A percentile compares a stretch with the other conserved stretches of the same genome.
These are phyloP conservation scores for Xanthia togata DNA, from an alignment of 2,888 invertebrate genomes.

Conservation along the genomic window DNA sequence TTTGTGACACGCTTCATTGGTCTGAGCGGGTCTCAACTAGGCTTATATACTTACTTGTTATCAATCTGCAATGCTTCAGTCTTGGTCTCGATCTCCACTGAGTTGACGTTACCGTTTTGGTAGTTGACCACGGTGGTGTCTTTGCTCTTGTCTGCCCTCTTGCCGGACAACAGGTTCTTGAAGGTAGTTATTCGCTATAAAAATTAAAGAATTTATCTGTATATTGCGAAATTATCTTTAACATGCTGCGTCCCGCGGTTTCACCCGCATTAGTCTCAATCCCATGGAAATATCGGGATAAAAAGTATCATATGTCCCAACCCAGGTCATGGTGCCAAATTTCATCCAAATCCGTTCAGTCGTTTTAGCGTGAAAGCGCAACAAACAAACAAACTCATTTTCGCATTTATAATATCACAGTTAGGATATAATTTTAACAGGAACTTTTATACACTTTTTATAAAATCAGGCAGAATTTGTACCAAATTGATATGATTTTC, in stretches of 20 bases:
- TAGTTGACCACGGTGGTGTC: constrained; percentile 84
- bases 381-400: no score
- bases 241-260: no score
- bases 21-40: no score
- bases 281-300: no score
- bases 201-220: not conserved
- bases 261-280: no score
- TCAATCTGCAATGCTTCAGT: constrained; percentile 82
- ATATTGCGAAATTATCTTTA: not conserved
- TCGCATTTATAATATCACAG: no score
- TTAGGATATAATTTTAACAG: not conserved
- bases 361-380: no score
- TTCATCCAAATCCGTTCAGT: no score
- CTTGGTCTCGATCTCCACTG: constrained; percentile 84
- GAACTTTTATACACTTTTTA: not conserved
- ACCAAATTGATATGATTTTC: not conserved
- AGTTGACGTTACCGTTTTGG: constrained; percentile 82
- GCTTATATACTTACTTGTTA: constrained; percentile 79
- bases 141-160: constrained; percentile 75
- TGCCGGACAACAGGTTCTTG: constrained; percentile 84
- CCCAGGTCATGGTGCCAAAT: no score
- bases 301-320: no score
- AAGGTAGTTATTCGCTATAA: constrained; percentile 87
- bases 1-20: no score
- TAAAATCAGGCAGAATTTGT: not conserved